Percentiles rank a stretch among this genome's conserved stretches.
Conservation (phyloP, 2,888 invertebrate genomes). For the Brassicogethes aeneus region DNA sequence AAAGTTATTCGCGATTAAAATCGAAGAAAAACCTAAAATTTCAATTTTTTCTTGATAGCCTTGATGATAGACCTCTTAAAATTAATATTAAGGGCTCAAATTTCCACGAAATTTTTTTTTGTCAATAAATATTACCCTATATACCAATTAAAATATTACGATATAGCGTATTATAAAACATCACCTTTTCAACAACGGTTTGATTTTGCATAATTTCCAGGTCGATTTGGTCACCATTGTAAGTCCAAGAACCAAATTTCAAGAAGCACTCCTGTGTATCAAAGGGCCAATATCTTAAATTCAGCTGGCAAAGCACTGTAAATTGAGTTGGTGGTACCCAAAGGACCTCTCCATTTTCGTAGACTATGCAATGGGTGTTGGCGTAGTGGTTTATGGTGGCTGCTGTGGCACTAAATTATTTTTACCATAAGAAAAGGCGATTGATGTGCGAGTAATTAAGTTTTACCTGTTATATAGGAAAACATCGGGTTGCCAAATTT, state of each 20-base stretch:
- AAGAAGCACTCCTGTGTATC: constrained; percentile 61
- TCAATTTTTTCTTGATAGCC: too few species aligned
- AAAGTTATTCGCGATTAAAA: too few species aligned
- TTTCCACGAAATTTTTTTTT: too few species aligned
- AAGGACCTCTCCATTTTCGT: constrained; percentile 45
- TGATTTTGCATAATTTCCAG: constrained; percentile 29
- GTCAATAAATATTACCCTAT: too few species aligned
- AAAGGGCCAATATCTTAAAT: constrained; percentile 65
- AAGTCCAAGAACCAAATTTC: constrained; percentile 66
- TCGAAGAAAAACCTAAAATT: too few species aligned
- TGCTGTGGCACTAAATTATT: constrained; percentile 46
- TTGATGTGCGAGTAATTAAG: too few species aligned
- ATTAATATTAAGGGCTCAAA: too few species aligned
- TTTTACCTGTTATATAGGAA: constrained; percentile 59
- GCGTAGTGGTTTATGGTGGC: constrained; percentile 52
- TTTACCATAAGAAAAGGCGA: constrained; percentile 5
- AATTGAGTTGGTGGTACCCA: constrained; percentile 65
- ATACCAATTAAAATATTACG: too few species aligned
- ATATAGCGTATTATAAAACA: constrained; percentile 8
- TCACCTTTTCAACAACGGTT: constrained; percentile 15
- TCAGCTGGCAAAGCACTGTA: constrained; percentile 52
- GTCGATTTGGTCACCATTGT: constrained; percentile 51
- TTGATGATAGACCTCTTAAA: too few species aligned
- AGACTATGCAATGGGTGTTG: constrained; percentile 46
- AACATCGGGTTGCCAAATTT: constrained; percentile 73